Evolutionary conservation across 1,140 invertebrate genomes (phyloP), one percentile per base, ranked within the genome.

Genomic region (Hormaphis cornu): DNA sequence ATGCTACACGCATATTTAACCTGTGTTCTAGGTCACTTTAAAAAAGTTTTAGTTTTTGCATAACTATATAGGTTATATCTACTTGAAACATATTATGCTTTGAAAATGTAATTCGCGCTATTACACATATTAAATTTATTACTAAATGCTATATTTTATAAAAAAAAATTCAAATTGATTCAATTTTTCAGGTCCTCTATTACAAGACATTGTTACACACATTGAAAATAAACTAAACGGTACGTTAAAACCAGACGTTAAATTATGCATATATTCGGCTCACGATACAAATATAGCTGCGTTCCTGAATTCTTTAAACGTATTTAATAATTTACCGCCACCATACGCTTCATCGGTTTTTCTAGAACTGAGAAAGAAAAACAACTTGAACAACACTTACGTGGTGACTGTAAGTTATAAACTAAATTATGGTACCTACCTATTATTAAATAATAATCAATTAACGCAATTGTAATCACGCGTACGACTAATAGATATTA

Each of bases 331-430:
- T 4, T 85, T 87, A 61, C 83, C 82, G 72, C 91, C 92, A 3
- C 85, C 86, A 4, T 94, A 89, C 0, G 76, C 95, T 9, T 86
- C 87, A 0, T 88, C 86, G 73, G 73, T 94, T 28, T 79, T 95
- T 70, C 71, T 77, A 73, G 66, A 79, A 54, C 75, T 78, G 53
- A 73, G 73, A 5, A 73, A 75, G 0, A 72, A 71, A 37, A 33
- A 71, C 33, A 42, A 22, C 1, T 1, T 14, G 26, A 48, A 30
- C 70, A 75, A 77, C 16, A 74, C 80, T 30, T 74, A 79, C 72
- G 72, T 79, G 69, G 80, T 82, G 63, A 81, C 79, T 20, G 81
- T 82, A 73, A 69, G 75, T 26, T 9, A 37, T 50, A n/a, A 30
- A 50, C n/a, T n/a, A n/a, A n/a, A n/a, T n/a, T 35, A 63, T 33